Evolutionary conservation across 2,797 vertebrate species (phyloP), one percentile per base, ranked within the genome.

Genomic region (Rachycentron canadum): DNA sequence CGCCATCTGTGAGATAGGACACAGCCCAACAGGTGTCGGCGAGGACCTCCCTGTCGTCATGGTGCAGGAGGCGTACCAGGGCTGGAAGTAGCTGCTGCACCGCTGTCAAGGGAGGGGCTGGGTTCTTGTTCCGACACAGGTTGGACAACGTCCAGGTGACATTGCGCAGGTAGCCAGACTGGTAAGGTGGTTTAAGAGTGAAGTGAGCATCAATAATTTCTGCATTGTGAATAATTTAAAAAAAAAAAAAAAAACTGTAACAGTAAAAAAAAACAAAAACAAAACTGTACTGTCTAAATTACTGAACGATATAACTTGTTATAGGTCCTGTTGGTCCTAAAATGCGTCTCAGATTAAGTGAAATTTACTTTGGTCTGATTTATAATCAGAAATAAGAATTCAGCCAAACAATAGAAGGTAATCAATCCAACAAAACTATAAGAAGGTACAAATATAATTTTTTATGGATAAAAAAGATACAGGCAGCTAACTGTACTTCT

Each of bases 91-190:
- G 93, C 78, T 97, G 95, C 73, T 95, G 93, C 69, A 98, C 92
- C 0, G 96, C 95, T 0, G 90, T 90, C 41, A 98, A 62, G 0
- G 97, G 96, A 12, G 97, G 97, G 0, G 95, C 94, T 0, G 97
- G 97, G 63, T 97, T 96, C 91, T 98, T 98, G 69, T 98, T 96
- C 11, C 96, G 97, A 84, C 97, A 98, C 69, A 98, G 92, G 91
- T 97, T 98, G 67, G 97, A 97, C 69, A 98, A 87, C 1, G 96
- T 97, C 97, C 97, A 98, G 2, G 96, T 96, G 36, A 97, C 70
- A 3, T 97, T 97, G 19, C 96, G 93, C 45, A 98, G 86, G 78
- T 96, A 98, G 11, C 94, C 93, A 52, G 93, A 88, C 97, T 98
- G 83, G 8, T 73, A 53, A 2, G 38, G 40, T 49, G 68, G 16